A percentile compares a stretch with the other conserved stretches of the same genome.
These are phyloP conservation scores for Listronotus bonariensis DNA, from an alignment of 1,140 invertebrate species.

Conservation along the genomic window DNA sequence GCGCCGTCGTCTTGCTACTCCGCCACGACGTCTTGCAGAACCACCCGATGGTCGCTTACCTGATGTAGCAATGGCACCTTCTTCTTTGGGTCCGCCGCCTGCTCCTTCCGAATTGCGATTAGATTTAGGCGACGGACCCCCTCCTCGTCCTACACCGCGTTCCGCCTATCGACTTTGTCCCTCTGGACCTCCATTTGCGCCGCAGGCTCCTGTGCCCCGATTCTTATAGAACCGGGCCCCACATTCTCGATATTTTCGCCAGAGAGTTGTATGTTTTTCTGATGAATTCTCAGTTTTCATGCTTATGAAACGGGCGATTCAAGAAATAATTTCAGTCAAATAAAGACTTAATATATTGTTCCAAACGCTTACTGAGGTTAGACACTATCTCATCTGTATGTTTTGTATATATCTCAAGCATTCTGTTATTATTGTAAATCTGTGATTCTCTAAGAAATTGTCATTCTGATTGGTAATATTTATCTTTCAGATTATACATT, in stretches of 20 bases:
- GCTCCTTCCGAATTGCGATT: constrained; percentile 32
- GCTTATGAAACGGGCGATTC: not conserved
- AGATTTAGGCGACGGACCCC: constrained; percentile 31
- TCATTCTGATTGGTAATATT: constrained; percentile 25
- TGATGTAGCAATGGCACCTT: constrained; percentile 28
- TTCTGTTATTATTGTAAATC: constrained; percentile 34
- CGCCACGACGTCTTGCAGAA: constrained; percentile 23
- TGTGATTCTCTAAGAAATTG: constrained; percentile 28
- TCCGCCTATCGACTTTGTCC: constrained; percentile 28
- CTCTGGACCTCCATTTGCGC: constrained; percentile 26
- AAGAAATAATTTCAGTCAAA: not conserved
- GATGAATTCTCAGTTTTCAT: not conserved
- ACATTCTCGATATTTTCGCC: constrained; percentile 3
- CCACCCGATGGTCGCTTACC: constrained; percentile 28
- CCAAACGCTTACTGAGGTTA: constrained; percentile 8
- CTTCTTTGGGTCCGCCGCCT: constrained; percentile 26
- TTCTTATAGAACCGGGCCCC: constrained; percentile 22
- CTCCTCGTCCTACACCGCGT: constrained; percentile 13
- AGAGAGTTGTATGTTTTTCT: constrained; percentile 11
- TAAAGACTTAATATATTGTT: constrained; percentile 8
- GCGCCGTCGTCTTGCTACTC: constrained; percentile 22
- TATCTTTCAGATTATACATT: constrained; percentile 24
- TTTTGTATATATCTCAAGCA: constrained; percentile 28
- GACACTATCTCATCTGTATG: constrained; percentile 12
- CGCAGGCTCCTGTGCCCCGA: constrained; percentile 26